A percentile compares a stretch with the other conserved stretches of the same genome.
Conservation (phyloP, 2,797 vertebrate genomes). For the Sebastes glaucus region DNA sequence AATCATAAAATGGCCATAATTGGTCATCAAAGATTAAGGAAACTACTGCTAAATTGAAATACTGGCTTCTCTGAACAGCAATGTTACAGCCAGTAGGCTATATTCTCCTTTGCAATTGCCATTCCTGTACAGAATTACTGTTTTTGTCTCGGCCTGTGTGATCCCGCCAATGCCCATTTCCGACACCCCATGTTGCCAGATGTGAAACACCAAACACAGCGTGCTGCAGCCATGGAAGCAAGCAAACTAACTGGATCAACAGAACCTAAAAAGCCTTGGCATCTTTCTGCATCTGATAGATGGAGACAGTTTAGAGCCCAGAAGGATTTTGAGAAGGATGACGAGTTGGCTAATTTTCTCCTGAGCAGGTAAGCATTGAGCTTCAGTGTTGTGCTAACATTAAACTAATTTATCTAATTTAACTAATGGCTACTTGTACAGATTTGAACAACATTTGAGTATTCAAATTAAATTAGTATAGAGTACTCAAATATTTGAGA, state of each 20-base stretch:
- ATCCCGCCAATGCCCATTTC: background rate
- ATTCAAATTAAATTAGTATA: background rate
- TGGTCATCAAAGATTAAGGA: background rate
- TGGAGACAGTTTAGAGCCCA: background rate
- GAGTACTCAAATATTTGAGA: background rate
- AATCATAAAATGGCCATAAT: background rate
- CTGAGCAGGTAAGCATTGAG: too few relatives aligned
- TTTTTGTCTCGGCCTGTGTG: background rate
- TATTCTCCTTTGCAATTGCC: too few relatives aligned
- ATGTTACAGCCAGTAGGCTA: too few relatives aligned
- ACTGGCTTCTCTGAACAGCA: too few relatives aligned
- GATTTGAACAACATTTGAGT: background rate
- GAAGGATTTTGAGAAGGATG: background rate
- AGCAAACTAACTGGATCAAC: background rate
- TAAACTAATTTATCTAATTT: too few relatives aligned
- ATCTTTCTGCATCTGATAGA: background rate
- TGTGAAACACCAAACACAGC: background rate
- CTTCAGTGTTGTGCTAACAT: too few relatives aligned
- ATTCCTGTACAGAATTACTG: too few relatives aligned
- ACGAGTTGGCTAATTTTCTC: background rate
- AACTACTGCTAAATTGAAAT: background rate
- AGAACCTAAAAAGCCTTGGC: background rate
- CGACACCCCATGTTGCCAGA: background rate
- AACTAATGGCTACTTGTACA: background rate
- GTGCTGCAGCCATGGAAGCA: background rate